Conservation (phyloP, 2,888 invertebrate species). For the Aleiodes alternator region DNA sequence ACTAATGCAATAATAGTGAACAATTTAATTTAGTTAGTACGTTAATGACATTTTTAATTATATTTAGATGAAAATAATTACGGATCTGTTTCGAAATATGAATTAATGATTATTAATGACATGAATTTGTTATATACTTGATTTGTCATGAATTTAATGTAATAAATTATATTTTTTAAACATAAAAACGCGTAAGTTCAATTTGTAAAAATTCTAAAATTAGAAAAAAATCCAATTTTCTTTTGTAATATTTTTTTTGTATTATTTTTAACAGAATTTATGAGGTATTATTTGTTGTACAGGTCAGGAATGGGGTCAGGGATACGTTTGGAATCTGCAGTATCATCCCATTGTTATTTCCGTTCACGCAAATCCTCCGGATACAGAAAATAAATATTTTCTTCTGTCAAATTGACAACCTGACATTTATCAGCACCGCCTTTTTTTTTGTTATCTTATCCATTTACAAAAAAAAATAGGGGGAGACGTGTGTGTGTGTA, state of each 20-base stretch:
- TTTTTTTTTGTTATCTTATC: no score
- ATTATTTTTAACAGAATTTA: neutral
- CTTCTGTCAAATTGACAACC: neutral
- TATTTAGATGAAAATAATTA: neutral
- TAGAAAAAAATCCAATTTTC: neutral
- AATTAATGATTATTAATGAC: slow-evolving; percentile 3
- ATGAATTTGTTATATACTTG: slow-evolving; percentile 28
- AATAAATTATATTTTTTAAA: slow-evolving; percentile 36
- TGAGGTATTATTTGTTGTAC: neutral
- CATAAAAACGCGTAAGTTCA: neutral
- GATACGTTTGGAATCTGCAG: slow-evolving; percentile 1
- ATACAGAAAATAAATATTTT: neutral
- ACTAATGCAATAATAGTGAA: no score
- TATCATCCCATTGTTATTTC: slow-evolving; percentile 6
- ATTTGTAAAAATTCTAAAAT: no score
- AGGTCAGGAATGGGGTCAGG: slow-evolving; percentile 18
- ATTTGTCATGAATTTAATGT: slow-evolving; percentile 11
- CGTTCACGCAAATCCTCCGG: neutral
- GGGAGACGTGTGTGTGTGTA: no score
- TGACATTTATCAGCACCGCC: no score
- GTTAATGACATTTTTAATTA: neutral
- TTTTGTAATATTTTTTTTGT: neutral
- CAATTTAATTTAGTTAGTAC: slow-evolving; percentile 1
- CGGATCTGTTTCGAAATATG: neutral
- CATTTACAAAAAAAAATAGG: no score